phyloP scores from a whole-genome alignment of 1,140 invertebrate genomes.

The Thaumatotibia leucotreta region DNA sequence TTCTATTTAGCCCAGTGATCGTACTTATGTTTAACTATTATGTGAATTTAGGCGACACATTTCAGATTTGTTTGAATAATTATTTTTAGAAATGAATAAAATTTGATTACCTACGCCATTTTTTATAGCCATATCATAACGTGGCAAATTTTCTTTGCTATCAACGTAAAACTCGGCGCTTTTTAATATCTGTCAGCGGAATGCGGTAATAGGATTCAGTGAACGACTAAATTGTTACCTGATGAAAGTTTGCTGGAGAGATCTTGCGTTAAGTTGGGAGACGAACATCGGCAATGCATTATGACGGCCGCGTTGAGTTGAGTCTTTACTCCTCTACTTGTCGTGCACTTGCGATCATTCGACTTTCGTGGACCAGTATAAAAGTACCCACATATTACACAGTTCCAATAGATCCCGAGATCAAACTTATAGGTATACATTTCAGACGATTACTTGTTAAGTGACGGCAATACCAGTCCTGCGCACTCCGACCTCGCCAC shows the following conservation, averaged over 20 bases:
- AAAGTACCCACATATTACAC: neutral
- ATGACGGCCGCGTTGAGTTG: neutral
- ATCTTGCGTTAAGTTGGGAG: constrained; percentile 5
- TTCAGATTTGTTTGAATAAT: no score
- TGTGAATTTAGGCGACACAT: no score
- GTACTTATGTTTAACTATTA: no score
- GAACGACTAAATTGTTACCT: constrained; percentile 9
- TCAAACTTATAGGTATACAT: neutral
- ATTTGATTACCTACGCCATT: no score
- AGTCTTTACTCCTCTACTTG: neutral
- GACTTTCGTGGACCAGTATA: neutral
- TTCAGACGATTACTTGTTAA: neutral
- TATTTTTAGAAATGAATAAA: no score
- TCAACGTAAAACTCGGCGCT: neutral
- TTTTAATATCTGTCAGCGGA: constrained; percentile 3
- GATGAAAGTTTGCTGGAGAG: constrained; percentile 9
- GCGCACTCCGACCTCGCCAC: constrained; percentile 7
- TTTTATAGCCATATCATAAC: neutral
- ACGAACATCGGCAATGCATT: constrained; percentile 19
- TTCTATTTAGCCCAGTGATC: no score
- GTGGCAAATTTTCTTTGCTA: neutral
- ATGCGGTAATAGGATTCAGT: constrained; percentile 9
- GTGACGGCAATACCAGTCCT: neutral
- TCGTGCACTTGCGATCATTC: neutral
- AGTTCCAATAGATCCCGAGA: neutral